A percentile compares a stretch with the other conserved stretches of the same genome.
Evolutionary conservation across 2,797 vertebrate genomes (phyloP).

Genomic region (Acestrorhynchus altus): DNA sequence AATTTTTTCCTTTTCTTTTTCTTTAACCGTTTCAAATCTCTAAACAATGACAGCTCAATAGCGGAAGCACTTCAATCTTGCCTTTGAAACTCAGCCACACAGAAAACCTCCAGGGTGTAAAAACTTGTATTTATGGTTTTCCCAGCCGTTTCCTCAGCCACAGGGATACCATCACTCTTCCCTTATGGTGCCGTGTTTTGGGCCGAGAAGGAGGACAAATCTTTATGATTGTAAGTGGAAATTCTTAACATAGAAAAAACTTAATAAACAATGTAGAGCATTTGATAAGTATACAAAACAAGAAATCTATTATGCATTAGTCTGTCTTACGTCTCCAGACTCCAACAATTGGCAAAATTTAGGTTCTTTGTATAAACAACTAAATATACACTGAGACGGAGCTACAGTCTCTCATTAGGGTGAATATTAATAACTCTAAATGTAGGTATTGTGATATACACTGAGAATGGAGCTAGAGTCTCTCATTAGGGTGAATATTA

Average conservation of each 20-base stretch:
- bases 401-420: too few species aligned
- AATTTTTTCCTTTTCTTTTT: constrained; percentile 9
- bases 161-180: constrained; percentile 59
- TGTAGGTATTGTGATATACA: too few species aligned
- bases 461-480: too few species aligned
- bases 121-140: constrained; percentile 67
- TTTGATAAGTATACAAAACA: background rate
- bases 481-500: too few species aligned
- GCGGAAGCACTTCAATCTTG: background rate
- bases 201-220: background rate
- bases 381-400: too few species aligned
- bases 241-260: too few species aligned
- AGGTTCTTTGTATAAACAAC: too few species aligned
- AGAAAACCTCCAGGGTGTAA: constrained; percentile 52
- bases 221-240: too few species aligned
- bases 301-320: too few species aligned
- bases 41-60: constrained; percentile 74
- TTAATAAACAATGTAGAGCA: background rate
- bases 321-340: background rate
- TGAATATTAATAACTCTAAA: too few species aligned
- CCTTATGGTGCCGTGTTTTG: constrained; percentile 50
- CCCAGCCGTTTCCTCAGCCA: constrained; percentile 56
- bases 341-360: too few species aligned
- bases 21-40: constrained; percentile 54
- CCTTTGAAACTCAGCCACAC: constrained; percentile 57